Percentiles rank a stretch among this genome's conserved stretches.
phyloP scores from a whole-genome alignment of 30 jellyfish, hydroid and myxozoan genomes.

The Chrysaora quinquecirrha region DNA sequence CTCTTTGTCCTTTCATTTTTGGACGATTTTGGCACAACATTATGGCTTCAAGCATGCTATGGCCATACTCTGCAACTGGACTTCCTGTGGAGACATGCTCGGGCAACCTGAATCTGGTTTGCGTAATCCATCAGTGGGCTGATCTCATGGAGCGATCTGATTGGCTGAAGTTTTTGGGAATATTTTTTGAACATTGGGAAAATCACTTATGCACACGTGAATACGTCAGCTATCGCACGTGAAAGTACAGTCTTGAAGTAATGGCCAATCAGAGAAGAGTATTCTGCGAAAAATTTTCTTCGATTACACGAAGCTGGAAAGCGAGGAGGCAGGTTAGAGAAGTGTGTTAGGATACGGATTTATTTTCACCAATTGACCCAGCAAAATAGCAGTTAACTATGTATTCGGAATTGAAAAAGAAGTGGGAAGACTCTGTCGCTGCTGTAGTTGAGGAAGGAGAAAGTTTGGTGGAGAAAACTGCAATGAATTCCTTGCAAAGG shows the following conservation, averaged over 20 bases:
- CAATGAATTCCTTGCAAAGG: neutral
- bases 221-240: slow-evolving; percentile 26
- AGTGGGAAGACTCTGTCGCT: slow-evolving; percentile 15
- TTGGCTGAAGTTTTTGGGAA: slow-evolving; percentile 6
- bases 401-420: slow-evolving; percentile 22
- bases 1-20: no score
- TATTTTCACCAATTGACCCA: neutral
- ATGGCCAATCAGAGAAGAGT: slow-evolving; percentile 36
- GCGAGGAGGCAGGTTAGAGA: no score
- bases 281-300: neutral
- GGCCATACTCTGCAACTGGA: no score
- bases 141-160: neutral
- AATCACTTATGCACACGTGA: slow-evolving; percentile 50
- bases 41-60: no score
- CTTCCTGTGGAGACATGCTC: slow-evolving; percentile 6
- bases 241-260: neutral
- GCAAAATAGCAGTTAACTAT: neutral
- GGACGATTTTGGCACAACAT: no score
- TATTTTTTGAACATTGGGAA: slow-evolving; percentile 35
- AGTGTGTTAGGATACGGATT: no score
- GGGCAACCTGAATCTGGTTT: neutral
- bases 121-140: slow-evolving; percentile 58
- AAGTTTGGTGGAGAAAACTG: neutral
- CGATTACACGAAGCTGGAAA: neutral
- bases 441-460: slow-evolving; percentile 9